These are phyloP conservation scores for Carassius gibelio DNA, from an alignment of 2,113 vertebrate genomes.

Conservation along the genomic window DNA sequence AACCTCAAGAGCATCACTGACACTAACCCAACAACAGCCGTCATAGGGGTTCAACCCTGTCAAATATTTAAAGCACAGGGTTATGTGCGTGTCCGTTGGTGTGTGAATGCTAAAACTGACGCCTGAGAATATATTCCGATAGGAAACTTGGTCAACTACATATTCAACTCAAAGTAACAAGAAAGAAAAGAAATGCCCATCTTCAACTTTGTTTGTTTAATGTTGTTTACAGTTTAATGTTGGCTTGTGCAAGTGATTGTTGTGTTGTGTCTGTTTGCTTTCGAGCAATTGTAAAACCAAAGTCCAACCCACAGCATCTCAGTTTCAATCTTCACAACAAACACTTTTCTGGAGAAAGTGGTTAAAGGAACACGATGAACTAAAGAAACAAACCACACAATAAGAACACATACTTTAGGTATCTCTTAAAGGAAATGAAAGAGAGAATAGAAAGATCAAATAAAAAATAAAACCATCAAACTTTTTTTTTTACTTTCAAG, in stretches of 20 bases:
- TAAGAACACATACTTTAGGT: not conserved
- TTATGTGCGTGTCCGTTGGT: not conserved
- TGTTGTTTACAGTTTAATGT: not conserved
- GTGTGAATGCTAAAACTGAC: slow-evolving; percentile 59
- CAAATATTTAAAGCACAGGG: not conserved
- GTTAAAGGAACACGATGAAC: not conserved
- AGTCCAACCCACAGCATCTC: slow-evolving; percentile 73
- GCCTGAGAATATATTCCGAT: slow-evolving; percentile 49
- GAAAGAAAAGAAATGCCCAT: slow-evolving; percentile 45
- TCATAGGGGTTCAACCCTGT: slow-evolving; percentile 16
- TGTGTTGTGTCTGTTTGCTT: slow-evolving; percentile 54
- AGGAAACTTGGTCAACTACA: slow-evolving; percentile 16
- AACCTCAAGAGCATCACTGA: slow-evolving; percentile 29
- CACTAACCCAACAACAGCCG: not conserved
- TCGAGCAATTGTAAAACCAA: slow-evolving; percentile 67
- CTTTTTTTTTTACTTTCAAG: not conserved
- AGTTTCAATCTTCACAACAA: slow-evolving; percentile 68
- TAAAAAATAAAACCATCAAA: slow-evolving; percentile 6
- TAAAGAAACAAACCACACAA: slow-evolving; percentile 48
- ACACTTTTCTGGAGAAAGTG: slow-evolving; percentile 65
- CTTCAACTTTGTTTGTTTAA: slow-evolving; percentile 44
- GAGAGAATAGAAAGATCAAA: not conserved
- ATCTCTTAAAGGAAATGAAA: not conserved
- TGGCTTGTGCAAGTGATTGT: slow-evolving; percentile 58
- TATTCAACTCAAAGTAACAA: slow-evolving; percentile 44